A percentile compares a stretch with the other conserved stretches of the same genome.
Conservation (phyloP, 1,140 invertebrate species). For the Heterodera carotae region DNA sequence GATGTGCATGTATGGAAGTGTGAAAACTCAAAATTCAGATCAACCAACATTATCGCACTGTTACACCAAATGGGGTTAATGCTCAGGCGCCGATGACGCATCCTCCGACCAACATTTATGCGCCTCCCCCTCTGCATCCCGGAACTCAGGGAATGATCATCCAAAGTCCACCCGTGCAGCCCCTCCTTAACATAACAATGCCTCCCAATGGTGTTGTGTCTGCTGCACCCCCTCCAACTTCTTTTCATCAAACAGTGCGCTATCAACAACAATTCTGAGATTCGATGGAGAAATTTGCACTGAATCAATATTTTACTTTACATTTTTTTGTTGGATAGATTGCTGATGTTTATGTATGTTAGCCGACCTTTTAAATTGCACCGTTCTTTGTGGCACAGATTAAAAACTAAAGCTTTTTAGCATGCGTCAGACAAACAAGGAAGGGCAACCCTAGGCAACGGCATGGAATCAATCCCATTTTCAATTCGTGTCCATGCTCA, state of each 20-base stretch:
- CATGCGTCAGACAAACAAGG: no score
- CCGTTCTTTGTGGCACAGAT: background rate
- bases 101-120: background rate
- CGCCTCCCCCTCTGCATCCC: background rate
- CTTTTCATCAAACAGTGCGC: background rate
- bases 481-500: no score
- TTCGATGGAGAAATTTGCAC: background rate
- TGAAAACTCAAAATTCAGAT: background rate
- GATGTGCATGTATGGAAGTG: conserved; percentile 2
- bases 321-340: background rate
- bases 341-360: background rate
- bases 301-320: background rate
- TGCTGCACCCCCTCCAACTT: background rate
- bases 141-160: background rate
- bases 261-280: background rate
- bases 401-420: no score
- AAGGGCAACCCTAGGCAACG: no score
- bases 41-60: background rate
- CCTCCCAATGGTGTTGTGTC: background rate
- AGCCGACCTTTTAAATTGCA: background rate
- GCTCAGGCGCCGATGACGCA: background rate
- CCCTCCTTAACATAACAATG: background rate
- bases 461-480: no score
- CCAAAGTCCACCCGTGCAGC: background rate
- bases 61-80: background rate